Conservation (phyloP, 2,113 vertebrate genomes). For the Pleuronectes platessa region DNA sequence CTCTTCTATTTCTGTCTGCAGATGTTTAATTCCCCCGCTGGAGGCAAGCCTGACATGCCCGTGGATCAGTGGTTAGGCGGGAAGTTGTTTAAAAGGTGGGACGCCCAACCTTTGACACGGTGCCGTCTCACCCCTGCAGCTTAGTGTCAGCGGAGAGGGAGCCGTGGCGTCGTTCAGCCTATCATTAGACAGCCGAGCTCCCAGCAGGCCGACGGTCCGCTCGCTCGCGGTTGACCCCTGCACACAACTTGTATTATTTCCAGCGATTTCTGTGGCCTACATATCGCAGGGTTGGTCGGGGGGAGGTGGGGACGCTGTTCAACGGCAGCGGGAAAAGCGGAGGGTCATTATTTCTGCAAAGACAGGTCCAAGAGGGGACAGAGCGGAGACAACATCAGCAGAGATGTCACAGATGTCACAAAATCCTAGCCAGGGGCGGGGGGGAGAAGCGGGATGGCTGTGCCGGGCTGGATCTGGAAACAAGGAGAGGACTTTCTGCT, state of each 20-base stretch:
- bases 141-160: conserved; percentile 39
- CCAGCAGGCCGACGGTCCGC: conserved; percentile 49
- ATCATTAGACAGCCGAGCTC: conserved; percentile 66
- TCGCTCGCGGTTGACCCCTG: conserved; percentile 60
- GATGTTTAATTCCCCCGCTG: conserved; percentile 16
- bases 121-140: conserved; percentile 46
- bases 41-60: conserved; percentile 5
- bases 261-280: conserved; percentile 32
- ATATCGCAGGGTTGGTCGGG: conserved; percentile 12
- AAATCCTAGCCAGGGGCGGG: conserved; percentile 23
- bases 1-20: conserved; percentile 28
- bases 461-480: conserved; percentile 37
- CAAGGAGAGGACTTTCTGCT: conserved; percentile 51
- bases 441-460: neutral
- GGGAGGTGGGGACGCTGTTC: neutral
- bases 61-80: conserved; percentile 21
- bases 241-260: conserved; percentile 13
- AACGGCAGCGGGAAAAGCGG: conserved; percentile 8
- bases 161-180: conserved; percentile 54
- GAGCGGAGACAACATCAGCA: conserved; percentile 38
- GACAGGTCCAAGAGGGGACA: conserved; percentile 21
- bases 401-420: conserved; percentile 52
- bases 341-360: conserved; percentile 48
- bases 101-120: conserved; percentile 49
- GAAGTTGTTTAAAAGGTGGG: conserved; percentile 35